Evolutionary conservation across 2,888 invertebrate species (phyloP).

Genomic region (Lasioglossum zephyrum): DNA sequence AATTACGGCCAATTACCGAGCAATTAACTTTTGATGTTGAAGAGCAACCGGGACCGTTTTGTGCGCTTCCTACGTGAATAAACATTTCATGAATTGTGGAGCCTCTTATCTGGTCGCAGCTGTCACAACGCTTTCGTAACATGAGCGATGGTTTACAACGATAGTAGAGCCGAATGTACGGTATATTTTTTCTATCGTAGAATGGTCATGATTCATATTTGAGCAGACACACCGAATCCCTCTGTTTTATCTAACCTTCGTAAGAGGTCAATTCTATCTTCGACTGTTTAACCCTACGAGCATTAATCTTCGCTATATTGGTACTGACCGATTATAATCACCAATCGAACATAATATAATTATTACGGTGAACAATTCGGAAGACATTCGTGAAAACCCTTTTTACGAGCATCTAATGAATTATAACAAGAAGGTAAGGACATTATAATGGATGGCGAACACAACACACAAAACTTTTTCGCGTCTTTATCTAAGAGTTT

Average conservation of each 20-base stretch:
- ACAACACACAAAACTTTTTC: no score
- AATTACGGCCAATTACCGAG: background rate
- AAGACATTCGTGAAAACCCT: no score
- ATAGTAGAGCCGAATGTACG: constrained; percentile 9
- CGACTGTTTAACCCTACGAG: background rate
- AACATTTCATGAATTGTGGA: constrained; percentile 23
- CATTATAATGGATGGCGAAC: no score
- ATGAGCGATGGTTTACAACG: constrained; percentile 27
- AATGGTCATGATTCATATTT: background rate
- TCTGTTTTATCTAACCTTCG: background rate
- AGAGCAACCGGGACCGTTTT: background rate
- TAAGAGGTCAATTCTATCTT: background rate
- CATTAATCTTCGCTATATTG: background rate
- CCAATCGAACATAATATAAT: background rate
- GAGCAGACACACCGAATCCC: background rate
- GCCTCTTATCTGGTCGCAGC: constrained; percentile 38
- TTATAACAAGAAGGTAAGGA: no score
- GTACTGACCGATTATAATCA: background rate
- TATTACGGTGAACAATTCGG: background rate
- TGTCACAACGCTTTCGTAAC: constrained; percentile 35
- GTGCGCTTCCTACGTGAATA: background rate
- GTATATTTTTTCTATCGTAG: background rate
- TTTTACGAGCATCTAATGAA: no score
- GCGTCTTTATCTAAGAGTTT: no score
- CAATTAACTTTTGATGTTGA: constrained; percentile 6